Base-by-base conservation (phyloP, 2,113 vertebrate species). In the Merops nubicus region DNA sequence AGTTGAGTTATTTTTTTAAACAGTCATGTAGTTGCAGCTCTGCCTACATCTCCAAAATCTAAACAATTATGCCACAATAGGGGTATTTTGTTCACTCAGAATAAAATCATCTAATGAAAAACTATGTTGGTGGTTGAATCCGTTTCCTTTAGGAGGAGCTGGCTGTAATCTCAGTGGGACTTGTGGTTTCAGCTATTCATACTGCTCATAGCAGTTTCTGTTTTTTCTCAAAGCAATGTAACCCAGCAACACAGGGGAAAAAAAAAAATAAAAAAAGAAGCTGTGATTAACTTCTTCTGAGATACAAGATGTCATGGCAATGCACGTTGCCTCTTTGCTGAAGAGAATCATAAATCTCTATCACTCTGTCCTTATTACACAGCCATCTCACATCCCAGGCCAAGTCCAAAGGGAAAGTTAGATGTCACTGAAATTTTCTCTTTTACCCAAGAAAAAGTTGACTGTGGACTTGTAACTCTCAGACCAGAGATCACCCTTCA, bases 161-260 rank as follows among this genome's bases (percentile, higher is more conserved):
- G 95, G 96, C 97, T 96, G 93, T 96, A 91, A 95, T 97, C 97
- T 97, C 97, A 73, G 74, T 65, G 95, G 95, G 97, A 93, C 75
- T 93, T 92, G 96, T 83, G 97, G 93, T 96, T 97, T 91, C 89
- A 54, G 97, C 95, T 98, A 88, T 96, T 97, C 97, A 97, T 97
- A 95, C 96, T 96, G 94, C 77, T 97, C 92, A 59, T 81, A 89
- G 95, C 88, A 91, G 95, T 95, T 95, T 92, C 89, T 97, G 91
- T 95, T 97, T 97, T 94, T 96, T 97, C 96, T 97, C 97, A 92
- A 91, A 97, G 96, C 96, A 93, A 70, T 2, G 76, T 96, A 96
- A 76, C 97, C 97, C 98, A 95, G 97, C 96, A 98, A 97, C 97
- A 88, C 81, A 67, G 88, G n/a, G n/a, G n/a, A n/a, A n/a, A n/a